Evolutionary conservation across 2,797 vertebrate species (phyloP).

Genomic region (Melanotaenia trifasciata): DNA sequence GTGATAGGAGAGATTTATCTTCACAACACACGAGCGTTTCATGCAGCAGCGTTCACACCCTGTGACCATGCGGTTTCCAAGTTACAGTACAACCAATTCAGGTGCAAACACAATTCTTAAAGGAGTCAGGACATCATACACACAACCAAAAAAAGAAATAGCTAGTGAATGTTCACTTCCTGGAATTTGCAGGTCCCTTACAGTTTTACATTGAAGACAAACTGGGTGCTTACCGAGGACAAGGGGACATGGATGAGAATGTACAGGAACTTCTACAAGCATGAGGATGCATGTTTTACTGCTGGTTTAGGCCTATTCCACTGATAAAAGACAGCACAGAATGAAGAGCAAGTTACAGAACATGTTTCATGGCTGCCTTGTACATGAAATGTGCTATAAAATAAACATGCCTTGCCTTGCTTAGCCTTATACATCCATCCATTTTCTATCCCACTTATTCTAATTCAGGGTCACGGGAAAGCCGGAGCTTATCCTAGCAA

Average conservation of each 20-base stretch:
- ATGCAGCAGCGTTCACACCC: not conserved
- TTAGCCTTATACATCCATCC: not conserved
- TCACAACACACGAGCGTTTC: not conserved
- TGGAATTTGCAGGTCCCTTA: not conserved
- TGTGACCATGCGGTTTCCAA: not conserved
- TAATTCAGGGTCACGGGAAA: too few species aligned
- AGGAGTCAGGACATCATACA: not conserved
- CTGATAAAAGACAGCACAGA: not conserved
- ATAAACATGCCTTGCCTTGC: too few species aligned
- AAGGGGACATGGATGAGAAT: not conserved
- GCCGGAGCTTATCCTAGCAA: too few species aligned
- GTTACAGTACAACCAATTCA: not conserved
- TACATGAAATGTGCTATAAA: not conserved
- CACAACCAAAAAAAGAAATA: too few species aligned
- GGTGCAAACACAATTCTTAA: not conserved
- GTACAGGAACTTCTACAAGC: not conserved
- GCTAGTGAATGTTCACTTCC: not conserved
- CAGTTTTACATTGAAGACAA: not conserved
- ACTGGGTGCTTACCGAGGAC: not conserved
- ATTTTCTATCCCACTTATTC: not conserved
- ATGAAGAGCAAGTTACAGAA: not conserved
- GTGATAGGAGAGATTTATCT: conserved; percentile 26
- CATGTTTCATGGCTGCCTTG: not conserved
- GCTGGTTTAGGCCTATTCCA: not conserved
- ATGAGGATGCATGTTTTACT: not conserved